Base-by-base conservation (phyloP, 2,888 invertebrate species). In the Orthosia incerta region DNA sequence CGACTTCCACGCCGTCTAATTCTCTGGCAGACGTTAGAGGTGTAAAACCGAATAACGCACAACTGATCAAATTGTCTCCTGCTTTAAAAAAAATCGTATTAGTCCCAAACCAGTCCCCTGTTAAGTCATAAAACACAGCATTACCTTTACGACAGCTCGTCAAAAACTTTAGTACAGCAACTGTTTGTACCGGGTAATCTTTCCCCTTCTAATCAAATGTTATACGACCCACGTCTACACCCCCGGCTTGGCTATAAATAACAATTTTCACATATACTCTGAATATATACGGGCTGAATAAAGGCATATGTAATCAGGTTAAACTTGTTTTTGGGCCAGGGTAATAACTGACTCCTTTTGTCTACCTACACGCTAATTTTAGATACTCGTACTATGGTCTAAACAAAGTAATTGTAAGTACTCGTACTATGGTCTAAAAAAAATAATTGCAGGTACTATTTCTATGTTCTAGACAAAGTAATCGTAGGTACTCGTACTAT, bases 101-200 rank as follows among this genome's bases (percentile, higher is more conserved):
- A 11, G 20, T 56, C 48, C 16, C 20, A 60, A 67, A 55, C 45
- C 39, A 70, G 50, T 61, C 48, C 20, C 56, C 63, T 55, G 62
- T 66, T 26, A 70, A 59, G 62, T 75, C 71, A 74, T 80, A 87
- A 85, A 82, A 74, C 70, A 69, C 74, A 60, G 12, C 66, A 74
- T 87, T 72, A 75, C 76, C 70, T 87, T 87, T 73, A 85, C 69
- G 79, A 73, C 11, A 60, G 16, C 55, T 78, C 74, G 66, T 86
- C 75, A 79, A 74, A 65, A 61, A 59, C 68, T 72, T 82, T 80
- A 80, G 23, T 68, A 56, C 78, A 63, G 80, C 71, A 82, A 76
- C 72, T 82, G 80, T 85, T 75, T 81, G 71, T 70, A 67, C 57
- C 60, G n/a, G 50, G 71, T 74, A 75, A 81, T 71, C 69, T 65